A percentile compares a stretch with the other conserved stretches of the same genome.
Evolutionary conservation across 2,888 invertebrate genomes (phyloP).

Genomic region (Pterostichus madidus): DNA sequence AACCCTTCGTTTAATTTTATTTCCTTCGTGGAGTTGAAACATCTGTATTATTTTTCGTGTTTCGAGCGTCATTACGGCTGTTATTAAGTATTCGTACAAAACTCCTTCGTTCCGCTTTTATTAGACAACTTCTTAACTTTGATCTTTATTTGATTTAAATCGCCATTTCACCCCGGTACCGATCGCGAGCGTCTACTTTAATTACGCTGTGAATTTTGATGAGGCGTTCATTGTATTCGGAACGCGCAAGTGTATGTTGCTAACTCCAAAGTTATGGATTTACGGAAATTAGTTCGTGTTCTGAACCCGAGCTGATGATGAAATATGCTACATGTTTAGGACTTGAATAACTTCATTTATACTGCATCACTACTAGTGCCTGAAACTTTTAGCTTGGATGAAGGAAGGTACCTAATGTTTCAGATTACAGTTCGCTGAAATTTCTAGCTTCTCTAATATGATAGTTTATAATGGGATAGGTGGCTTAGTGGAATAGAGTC

Average conservation of each 20-base stretch:
- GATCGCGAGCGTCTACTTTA: conserved; percentile 56
- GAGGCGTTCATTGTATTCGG: conserved; percentile 38
- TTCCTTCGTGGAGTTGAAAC: conserved; percentile 15
- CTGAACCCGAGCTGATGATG: no score
- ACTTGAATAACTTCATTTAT: no score
- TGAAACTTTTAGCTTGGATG: no score
- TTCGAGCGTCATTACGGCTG: conserved; percentile 40
- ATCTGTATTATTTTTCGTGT: conserved; percentile 51
- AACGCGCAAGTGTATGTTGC: conserved; percentile 17
- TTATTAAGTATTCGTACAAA: conserved; percentile 46
- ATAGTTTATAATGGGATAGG: no score
- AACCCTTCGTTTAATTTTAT: conserved; percentile 41
- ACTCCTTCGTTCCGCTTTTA: conserved; percentile 51
- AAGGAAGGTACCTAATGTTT: no score
- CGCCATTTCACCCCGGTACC: conserved; percentile 36
- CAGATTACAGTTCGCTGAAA: no score
- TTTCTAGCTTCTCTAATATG: no score
- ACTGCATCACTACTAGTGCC: no score
- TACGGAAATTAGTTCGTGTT: not conserved
- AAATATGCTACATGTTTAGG: no score
- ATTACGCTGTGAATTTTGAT: conserved; percentile 60
- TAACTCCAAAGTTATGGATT: conserved; percentile 4
- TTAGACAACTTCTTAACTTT: conserved; percentile 60
- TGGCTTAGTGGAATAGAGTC: no score
- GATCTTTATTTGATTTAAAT: conserved; percentile 64